A percentile compares a stretch with the other conserved stretches of the same genome.
phyloP scores from a whole-genome alignment of 1,140 invertebrate species.

The Drosophila bifasciata region DNA sequence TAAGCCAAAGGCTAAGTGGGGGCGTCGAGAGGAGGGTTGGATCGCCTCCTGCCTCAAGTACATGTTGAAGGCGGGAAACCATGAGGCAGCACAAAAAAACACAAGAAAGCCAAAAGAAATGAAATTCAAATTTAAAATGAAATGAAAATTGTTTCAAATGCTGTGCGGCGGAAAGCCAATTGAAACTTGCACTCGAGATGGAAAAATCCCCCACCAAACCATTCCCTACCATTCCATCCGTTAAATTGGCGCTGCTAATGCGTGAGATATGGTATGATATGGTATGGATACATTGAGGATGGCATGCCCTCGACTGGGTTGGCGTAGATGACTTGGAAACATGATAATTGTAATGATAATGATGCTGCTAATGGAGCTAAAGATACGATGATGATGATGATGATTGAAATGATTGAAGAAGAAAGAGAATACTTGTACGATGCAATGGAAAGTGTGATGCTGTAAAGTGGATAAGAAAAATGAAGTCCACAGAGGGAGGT shows the following conservation, averaged over 20 bases:
- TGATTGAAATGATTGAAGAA: constrained; percentile 23
- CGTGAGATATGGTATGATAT: constrained; percentile 28
- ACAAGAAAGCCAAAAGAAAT: constrained; percentile 9
- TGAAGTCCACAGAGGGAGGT: neutral
- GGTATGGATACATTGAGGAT: neutral
- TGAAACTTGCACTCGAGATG: constrained; percentile 64
- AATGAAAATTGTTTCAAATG: constrained; percentile 41
- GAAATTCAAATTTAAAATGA: constrained; percentile 52
- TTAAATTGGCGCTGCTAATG: constrained; percentile 59
- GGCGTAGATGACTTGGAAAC: neutral
- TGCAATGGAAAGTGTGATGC: constrained; percentile 20
- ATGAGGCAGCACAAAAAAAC: constrained; percentile 41
- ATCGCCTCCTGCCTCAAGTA: no score
- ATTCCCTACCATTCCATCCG: constrained; percentile 23
- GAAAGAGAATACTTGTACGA: constrained; percentile 6
- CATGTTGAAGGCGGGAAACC: constrained; percentile 31
- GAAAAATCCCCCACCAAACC: neutral
- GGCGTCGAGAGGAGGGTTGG: no score
- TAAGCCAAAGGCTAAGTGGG: constrained; percentile 53
- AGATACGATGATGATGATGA: constrained; percentile 11
- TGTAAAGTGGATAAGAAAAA: constrained; percentile 9
- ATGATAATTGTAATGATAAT: constrained; percentile 25
- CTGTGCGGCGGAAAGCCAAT: constrained; percentile 46
- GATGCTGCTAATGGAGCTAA: constrained; percentile 32
- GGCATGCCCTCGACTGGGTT: no score